A percentile compares a stretch with the other conserved stretches of the same genome.
phyloP scores from a whole-genome alignment of 2,888 invertebrate species.

The Baronia brevicornis region DNA sequence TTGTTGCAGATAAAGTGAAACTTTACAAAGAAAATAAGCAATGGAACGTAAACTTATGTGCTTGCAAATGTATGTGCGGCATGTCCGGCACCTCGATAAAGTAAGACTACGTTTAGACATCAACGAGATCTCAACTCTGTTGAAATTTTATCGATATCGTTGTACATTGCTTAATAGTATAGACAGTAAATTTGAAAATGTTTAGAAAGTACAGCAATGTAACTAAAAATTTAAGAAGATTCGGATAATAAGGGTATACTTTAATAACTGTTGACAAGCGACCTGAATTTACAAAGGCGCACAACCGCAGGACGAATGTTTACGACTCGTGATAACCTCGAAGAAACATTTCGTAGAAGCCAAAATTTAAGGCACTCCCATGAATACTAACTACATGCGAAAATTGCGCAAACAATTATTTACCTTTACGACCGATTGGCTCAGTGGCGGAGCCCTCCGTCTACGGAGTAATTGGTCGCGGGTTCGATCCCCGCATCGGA shows the following conservation, averaged over 20 bases:
- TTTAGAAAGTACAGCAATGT: constrained; percentile 6
- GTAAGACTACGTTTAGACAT: constrained; percentile 1
- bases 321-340: constrained; percentile 27
- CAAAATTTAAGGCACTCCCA: constrained; percentile 9
- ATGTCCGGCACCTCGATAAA: constrained; percentile 16
- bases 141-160: too few relatives aligned
- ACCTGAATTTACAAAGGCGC: constrained; percentile 17
- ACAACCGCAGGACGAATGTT: constrained; percentile 26
- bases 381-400: constrained; percentile 9
- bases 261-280: constrained; percentile 5
- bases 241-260: background rate
- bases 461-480: too few relatives aligned
- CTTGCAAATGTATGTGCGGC: constrained; percentile 13
- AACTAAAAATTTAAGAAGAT: background rate
- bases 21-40: constrained; percentile 1
- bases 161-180: constrained; percentile 9
- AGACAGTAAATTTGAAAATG: too few relatives aligned
- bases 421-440: too few relatives aligned
- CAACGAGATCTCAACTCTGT: too few relatives aligned
- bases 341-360: constrained; percentile 14
- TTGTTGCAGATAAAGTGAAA: background rate
- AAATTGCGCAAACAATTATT: too few relatives aligned
- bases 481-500: too few relatives aligned
- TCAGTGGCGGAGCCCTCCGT: too few relatives aligned
- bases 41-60: constrained; percentile 4